Percentiles rank a stretch among this genome's conserved stretches.
Evolutionary conservation across 2,113 vertebrate genomes (phyloP).

Genomic region (Holacanthus passer): DNA sequence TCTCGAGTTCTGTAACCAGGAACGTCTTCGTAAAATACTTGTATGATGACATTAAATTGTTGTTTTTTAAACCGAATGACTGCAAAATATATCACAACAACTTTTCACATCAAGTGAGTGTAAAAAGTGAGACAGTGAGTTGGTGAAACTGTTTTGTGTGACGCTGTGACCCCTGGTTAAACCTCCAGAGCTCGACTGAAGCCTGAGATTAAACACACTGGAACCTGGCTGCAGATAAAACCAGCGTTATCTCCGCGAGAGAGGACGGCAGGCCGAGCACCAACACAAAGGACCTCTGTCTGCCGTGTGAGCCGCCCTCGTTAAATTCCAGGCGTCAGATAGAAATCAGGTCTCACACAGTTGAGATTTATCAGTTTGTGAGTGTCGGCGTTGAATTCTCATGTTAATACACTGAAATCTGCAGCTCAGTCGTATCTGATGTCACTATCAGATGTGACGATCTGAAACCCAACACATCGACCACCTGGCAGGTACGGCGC

Average conservation of each 20-base stretch:
- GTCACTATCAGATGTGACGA: constrained; percentile 7
- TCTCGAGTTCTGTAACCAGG: too few relatives aligned
- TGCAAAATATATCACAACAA: too few relatives aligned
- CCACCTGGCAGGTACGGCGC: background rate
- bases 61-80: too few relatives aligned
- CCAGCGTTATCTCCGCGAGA: background rate
- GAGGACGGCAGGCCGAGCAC: constrained; percentile 19
- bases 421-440: background rate
- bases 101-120: too few relatives aligned
- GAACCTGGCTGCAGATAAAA: constrained; percentile 37
- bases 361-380: constrained; percentile 7
- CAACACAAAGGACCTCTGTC: constrained; percentile 24
- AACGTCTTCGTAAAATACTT: too few relatives aligned
- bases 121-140: too few relatives aligned
- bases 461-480: background rate
- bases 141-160: background rate
- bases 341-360: constrained; percentile 12
- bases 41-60: too few relatives aligned
- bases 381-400: background rate
- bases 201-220: constrained; percentile 15
- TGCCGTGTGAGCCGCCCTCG: background rate
- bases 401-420: background rate
- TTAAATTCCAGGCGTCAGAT: constrained; percentile 22
- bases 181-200: background rate
- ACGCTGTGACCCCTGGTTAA: background rate